A percentile compares a stretch with the other conserved stretches of the same genome.
Conservation (phyloP, 2,888 invertebrate genomes). For the Drosophila ustulata region DNA sequence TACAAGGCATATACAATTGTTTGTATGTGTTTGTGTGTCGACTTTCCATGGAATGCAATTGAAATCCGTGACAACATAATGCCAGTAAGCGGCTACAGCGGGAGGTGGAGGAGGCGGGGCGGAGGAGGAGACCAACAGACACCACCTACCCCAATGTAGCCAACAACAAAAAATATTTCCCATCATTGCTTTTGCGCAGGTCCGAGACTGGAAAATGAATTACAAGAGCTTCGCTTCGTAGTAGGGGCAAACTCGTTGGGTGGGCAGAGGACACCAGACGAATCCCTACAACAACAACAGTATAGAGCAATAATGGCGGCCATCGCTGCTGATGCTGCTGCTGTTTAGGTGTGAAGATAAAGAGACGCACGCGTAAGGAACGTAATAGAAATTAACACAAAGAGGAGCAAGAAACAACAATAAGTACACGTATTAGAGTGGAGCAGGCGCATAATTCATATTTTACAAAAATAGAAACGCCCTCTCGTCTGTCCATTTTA, state of each 20-base stretch:
- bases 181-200: slow-evolving; percentile 71
- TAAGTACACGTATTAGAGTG: slow-evolving; percentile 7
- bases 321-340: slow-evolving; percentile 15
- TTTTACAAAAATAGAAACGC: slow-evolving; percentile 60
- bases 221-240: slow-evolving; percentile 39
- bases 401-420: slow-evolving; percentile 35
- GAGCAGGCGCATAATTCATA: slow-evolving; percentile 70
- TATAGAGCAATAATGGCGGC: slow-evolving; percentile 44
- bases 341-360: slow-evolving; percentile 43
- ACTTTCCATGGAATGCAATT: slow-evolving; percentile 74
- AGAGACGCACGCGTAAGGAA: slow-evolving; percentile 28
- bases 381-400: slow-evolving; percentile 50
- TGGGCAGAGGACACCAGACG: slow-evolving; percentile 26
- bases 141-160: slow-evolving; percentile 68
- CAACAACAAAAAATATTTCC: slow-evolving; percentile 45
- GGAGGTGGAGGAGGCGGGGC: neutral
- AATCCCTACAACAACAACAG: slow-evolving; percentile 25
- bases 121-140: slow-evolving; percentile 27
- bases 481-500: slow-evolving; percentile 23
- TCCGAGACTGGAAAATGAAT: slow-evolving; percentile 74
- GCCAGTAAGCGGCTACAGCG: slow-evolving; percentile 37
- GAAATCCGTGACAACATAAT: slow-evolving; percentile 74
- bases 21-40: slow-evolving; percentile 24
- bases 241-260: slow-evolving; percentile 30
- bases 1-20: slow-evolving; percentile 17